phyloP scores from a whole-genome alignment of 2,797 vertebrate genomes.

The Odontamblyopus lacepedii region DNA sequence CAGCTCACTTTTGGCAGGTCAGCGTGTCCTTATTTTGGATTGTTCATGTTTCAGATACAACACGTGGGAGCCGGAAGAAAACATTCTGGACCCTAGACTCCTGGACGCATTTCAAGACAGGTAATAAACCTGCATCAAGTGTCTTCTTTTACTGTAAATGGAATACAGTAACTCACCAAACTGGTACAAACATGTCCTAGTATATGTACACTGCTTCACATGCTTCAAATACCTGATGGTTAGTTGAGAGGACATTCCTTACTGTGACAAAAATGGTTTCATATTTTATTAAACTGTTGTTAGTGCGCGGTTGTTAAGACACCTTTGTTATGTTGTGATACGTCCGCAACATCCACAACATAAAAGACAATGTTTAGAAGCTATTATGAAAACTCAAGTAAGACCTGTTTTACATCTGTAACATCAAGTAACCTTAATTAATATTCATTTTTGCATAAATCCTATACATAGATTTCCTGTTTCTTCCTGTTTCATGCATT shows the following conservation, averaged over 20 bases:
- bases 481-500: too few species aligned
- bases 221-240: not conserved
- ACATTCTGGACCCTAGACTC: constrained; percentile 92
- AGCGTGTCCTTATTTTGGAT: constrained; percentile 8
- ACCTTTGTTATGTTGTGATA: not conserved
- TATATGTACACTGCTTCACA: not conserved
- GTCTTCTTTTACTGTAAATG: not conserved
- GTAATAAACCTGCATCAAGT: constrained; percentile 60
- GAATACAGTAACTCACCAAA: not conserved
- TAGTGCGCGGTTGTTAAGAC: not conserved
- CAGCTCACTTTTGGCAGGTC: not conserved
- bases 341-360: not conserved
- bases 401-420: not conserved
- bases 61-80: constrained; percentile 96
- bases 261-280: not conserved
- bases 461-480: not conserved
- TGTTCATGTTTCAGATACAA: constrained; percentile 82
- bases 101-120: constrained; percentile 91
- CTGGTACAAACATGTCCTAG: not conserved
- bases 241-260: not conserved
- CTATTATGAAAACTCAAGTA: not conserved
- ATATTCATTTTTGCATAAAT: not conserved
- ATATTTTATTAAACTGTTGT: not conserved
- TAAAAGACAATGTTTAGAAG: not conserved
- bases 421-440: not conserved